Conservation (phyloP, 1,140 invertebrate species). For the Drosophila neocordata region DNA sequence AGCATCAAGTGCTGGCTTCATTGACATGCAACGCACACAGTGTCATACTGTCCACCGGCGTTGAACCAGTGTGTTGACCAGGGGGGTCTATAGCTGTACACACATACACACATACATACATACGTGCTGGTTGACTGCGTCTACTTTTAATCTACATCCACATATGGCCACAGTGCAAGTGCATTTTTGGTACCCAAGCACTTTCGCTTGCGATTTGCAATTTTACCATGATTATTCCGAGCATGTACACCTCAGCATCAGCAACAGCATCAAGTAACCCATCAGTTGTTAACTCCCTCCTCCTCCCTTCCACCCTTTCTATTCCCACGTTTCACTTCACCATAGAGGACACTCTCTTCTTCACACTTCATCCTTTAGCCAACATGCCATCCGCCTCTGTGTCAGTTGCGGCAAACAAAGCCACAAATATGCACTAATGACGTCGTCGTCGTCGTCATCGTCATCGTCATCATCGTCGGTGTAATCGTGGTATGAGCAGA, state of each 20-base stretch:
- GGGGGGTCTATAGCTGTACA: constrained; percentile 11
- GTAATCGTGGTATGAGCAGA: constrained; percentile 8
- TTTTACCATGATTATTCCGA: constrained; percentile 80
- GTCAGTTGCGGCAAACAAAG: constrained; percentile 79
- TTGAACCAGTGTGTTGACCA: constrained; percentile 13
- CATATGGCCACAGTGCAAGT: constrained; percentile 40
- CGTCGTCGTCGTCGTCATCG: constrained; percentile 48
- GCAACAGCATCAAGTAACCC: background rate
- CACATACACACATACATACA: background rate
- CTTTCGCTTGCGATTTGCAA: constrained; percentile 79
- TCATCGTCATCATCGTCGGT: constrained; percentile 46
- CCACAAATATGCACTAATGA: constrained; percentile 82
- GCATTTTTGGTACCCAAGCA: constrained; percentile 58
- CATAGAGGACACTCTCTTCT: too few species aligned
- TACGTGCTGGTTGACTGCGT: constrained; percentile 68
- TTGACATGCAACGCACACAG: constrained; percentile 14
- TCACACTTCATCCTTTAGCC: background rate
- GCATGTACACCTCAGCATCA: constrained; percentile 58
- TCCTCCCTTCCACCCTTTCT: too few species aligned
- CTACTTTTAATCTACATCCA: constrained; percentile 69
- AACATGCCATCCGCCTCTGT: constrained; percentile 16
- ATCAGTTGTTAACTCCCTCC: too few species aligned
- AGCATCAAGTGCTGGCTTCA: constrained; percentile 5
- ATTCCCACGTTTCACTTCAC: too few species aligned
- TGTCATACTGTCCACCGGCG: background rate